Evolutionary conservation across 2,797 vertebrate genomes (phyloP), one percentile per base, ranked within the genome.

Genomic region (Poeciliopsis paucimaculata): DNA sequence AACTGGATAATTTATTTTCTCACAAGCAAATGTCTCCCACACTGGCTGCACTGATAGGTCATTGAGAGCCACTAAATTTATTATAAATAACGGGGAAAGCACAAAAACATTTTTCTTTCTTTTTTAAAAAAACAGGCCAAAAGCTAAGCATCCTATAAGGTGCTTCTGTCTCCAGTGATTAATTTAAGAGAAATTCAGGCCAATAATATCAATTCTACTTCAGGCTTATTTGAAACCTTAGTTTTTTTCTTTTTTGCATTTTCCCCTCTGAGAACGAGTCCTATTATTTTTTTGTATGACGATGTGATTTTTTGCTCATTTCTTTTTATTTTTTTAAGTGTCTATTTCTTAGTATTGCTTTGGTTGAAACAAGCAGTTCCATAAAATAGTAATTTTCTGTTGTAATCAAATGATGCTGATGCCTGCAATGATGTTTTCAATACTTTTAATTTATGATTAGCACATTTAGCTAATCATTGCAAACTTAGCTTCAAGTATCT

Each of bases 1-100:
- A 77, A 75, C 78, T 78, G 76, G 86, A 87, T 84, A 89, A 87
- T 90, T 88, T 90, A 91, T 93, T 91, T 90, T 72, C 62, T 78
- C 75, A 77, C 83, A 79, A 83, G 75, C 82, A 75, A 84, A 82
- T 82, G 87, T 87, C 45, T 41, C 83, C 76, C 20, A 23, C 47
- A 49, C 75, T 82, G 80, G 89, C 76, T 90, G 84, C 76, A 77
- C 77, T 71, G 28, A 72, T 81, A 80, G 87, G 82, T 90, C 79
- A 80, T 62, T 78, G 75, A 26, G 28, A 86, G 77, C 41, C 31
- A 51, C 45, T 36, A 34, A 53, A 64, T 71, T 76, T 77, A 78
- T 75, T 85, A 82, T 85, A 87, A 87, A 84, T 1, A 62, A 82
- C 64, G 9, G 26, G 31, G 26, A 64, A 84, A 75, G 60, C 39